These are phyloP conservation scores for Glossophaga mutica DNA, from an alignment of 2,797 vertebrate genomes.

Conservation along the genomic window DNA sequence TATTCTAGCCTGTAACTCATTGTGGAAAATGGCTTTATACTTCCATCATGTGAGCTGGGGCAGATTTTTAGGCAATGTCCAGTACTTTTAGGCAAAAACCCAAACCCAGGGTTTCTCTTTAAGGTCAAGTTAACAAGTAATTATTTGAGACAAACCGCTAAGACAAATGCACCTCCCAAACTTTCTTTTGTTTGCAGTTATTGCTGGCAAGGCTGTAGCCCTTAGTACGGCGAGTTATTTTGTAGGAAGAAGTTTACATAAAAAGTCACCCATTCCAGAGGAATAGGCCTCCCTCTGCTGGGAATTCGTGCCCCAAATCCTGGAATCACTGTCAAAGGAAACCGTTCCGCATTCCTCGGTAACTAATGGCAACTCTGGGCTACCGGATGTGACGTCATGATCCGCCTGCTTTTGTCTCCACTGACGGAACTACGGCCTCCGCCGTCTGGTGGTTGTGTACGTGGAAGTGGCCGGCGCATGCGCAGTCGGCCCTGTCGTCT, in stretches of 20 bases:
- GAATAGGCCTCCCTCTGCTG: too few relatives aligned
- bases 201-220: not conserved
- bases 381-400: slow-evolving; percentile 59
- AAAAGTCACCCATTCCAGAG: not conserved
- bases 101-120: not conserved
- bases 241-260: not conserved
- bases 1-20: not conserved
- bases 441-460: slow-evolving; percentile 53
- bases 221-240: not conserved
- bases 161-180: not conserved
- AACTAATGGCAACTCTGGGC: not conserved
- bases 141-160: not conserved
- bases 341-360: not conserved
- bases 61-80: not conserved
- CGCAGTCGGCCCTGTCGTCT: not conserved
- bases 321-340: accelerated
- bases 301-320: accelerated
- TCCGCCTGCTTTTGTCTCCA: not conserved
- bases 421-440: slow-evolving; percentile 3
- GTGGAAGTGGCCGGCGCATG: slow-evolving; percentile 58
- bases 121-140: not conserved
- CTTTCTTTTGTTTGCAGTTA: not conserved
- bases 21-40: not conserved
- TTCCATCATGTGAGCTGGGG: not conserved
- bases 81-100: not conserved